Percentiles rank a stretch among this genome's conserved stretches.
These are phyloP conservation scores for Haplochromis vanheusdeni DNA, from an alignment of 2,113 vertebrate species.

Conservation along the genomic window DNA sequence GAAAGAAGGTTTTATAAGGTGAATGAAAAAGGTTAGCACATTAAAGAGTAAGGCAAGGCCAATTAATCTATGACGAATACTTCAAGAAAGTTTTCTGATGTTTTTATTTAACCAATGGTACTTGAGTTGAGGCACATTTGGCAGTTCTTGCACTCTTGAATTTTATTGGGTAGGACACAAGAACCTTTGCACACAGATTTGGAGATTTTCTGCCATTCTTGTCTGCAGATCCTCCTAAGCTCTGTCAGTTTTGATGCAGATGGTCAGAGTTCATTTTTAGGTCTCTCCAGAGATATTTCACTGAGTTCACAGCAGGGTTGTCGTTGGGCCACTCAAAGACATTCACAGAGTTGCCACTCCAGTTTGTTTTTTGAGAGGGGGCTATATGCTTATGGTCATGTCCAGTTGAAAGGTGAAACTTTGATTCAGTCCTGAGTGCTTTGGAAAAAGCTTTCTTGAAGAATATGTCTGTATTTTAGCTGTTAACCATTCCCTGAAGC, in stretches of 20 bases:
- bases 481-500: not conserved
- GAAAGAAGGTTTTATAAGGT: not conserved
- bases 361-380: not conserved
- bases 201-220: not conserved
- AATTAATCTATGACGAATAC: not conserved
- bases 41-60: not conserved
- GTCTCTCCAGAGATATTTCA: not conserved
- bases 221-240: not conserved
- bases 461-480: not conserved
- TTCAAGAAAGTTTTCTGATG: not conserved
- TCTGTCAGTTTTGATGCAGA: not conserved
- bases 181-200: not conserved
- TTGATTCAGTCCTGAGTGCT: not conserved
- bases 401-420: not conserved
- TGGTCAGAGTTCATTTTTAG: not conserved
- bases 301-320: not conserved
- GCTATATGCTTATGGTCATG: not conserved
- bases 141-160: not conserved
- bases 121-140: not conserved
- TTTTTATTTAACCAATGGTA: not conserved
- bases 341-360: not conserved
- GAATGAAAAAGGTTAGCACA: not conserved
- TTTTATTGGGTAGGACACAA: not conserved
- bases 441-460: not conserved
- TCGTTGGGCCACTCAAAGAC: not conserved